Evolutionary conservation across 1,140 invertebrate species (phyloP), one percentile per base, ranked within the genome.

Genomic region (Drosophila sturtevanti): DNA sequence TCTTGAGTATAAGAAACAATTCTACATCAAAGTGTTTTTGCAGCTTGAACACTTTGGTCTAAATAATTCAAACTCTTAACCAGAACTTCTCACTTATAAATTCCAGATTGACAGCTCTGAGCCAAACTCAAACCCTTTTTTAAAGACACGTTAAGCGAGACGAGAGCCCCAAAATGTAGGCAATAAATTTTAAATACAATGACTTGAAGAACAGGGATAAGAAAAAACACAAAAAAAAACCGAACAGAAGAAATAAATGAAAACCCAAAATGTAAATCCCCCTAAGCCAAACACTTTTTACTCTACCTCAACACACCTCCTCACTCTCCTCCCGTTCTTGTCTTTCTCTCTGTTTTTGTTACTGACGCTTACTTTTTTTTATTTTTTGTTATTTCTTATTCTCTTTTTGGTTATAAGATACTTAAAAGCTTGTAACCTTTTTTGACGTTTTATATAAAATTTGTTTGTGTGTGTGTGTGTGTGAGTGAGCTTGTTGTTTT

Each of bases 161-260:
- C 6, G 27, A 55, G 54, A 34, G 54, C 52, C 27, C 52, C n/a
- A n/a, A 18, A 55, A 70, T 68, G 58, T 67, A 35, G 60, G 51
- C 60, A 51, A 61, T 67, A 72, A 61, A 71, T 79, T 70, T 73
- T 63, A 76, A 79, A 76, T 68, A 65, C 51, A 56, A 55, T 35
- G 41, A 44, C 41, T 44, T 16, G 41, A 44, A 44, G 5, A 14
- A 16, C 14, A 44, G 41, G 4, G 18, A 7, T 11, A 48, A 48
- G 16, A 16, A 21, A 38, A 38, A 38, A 38, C 3, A 4, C 4
- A 14, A n/a, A 38, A 12, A 4, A 16, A 48, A 22, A 44, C 9
- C 38, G 4, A 38, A 12, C 1, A 31, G 31, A 37, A 41, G 27
- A 18, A 41, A 12, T 41, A 35, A 10, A 14, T 21, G 34, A 34